Conservation (phyloP, 2,113 vertebrate genomes). For the Lamprologus sp. region DNA sequence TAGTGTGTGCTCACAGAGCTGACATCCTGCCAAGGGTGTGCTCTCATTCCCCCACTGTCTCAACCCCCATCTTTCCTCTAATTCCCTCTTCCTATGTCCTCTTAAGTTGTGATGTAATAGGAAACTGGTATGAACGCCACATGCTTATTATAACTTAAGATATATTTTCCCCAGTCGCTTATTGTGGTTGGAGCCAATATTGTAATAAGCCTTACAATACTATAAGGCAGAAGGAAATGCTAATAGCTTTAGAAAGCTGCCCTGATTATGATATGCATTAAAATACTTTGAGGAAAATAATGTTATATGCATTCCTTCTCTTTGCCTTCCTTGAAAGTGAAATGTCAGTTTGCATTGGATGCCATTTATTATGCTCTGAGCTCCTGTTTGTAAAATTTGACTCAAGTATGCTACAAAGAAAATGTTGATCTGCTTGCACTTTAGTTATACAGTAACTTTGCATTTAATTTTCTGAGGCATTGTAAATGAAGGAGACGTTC, state of each 20-base stretch:
- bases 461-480: background rate
- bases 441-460: background rate
- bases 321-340: background rate
- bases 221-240: background rate
- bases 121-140: background rate
- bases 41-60: conserved; percentile 12
- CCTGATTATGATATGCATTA: background rate
- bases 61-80: conserved; percentile 21
- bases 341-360: background rate
- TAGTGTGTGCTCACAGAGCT: conserved; percentile 36
- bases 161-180: background rate
- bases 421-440: background rate
- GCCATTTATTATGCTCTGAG: background rate
- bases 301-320: background rate
- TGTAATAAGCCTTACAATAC: background rate
- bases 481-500: background rate
- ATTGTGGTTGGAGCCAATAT: background rate
- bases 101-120: conserved; percentile 14
- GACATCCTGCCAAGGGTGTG: conserved; percentile 58
- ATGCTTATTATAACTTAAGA: background rate
- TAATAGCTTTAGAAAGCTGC: background rate
- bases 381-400: background rate
- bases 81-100: conserved; percentile 15
- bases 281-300: background rate
- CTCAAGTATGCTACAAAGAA: background rate